Conservation (phyloP, 2,888 invertebrate genomes). For the Lepidonotus clava region DNA sequence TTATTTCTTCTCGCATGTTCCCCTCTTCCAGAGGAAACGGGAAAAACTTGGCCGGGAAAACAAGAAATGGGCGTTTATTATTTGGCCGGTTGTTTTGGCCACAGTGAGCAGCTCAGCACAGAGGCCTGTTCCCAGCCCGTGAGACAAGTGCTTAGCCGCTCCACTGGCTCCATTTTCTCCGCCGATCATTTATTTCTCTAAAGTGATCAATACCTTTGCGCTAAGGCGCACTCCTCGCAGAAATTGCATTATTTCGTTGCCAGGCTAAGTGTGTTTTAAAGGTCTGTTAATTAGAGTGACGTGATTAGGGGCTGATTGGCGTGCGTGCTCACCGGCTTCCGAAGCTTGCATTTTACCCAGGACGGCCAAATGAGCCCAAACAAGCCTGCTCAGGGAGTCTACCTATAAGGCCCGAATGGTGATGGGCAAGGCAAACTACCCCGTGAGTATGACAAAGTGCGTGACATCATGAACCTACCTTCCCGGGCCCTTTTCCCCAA, state of each 20-base stretch:
- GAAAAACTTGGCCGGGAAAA: not conserved
- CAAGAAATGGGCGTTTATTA: not conserved
- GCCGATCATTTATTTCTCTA: constrained; percentile 34
- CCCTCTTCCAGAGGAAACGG: not conserved
- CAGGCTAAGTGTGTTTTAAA: constrained; percentile 41
- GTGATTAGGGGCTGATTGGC: constrained; percentile 32
- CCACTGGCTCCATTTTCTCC: constrained; percentile 13
- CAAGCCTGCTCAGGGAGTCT: not conserved
- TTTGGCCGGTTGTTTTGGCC: not conserved
- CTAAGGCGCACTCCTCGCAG: not conserved
- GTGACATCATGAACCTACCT: not conserved
- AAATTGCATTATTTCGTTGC: constrained; percentile 48
- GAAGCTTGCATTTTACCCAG: not conserved
- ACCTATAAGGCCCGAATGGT: not conserved
- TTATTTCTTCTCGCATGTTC: not conserved
- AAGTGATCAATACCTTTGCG: constrained; percentile 32
- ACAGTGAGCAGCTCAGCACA: not conserved
- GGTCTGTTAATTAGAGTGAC: constrained; percentile 44
- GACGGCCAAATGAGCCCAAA: constrained; percentile 29
- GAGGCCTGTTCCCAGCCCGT: constrained; percentile 15
- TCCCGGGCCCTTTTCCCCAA: too few species aligned
- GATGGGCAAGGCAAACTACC: too few species aligned
- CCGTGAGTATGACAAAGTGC: not conserved
- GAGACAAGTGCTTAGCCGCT: not conserved
- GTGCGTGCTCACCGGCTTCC: not conserved